A percentile compares a stretch with the other conserved stretches of the same genome.
Evolutionary conservation across 2,797 vertebrate species (phyloP).

Genomic region (Gorsachius magnificus): DNA sequence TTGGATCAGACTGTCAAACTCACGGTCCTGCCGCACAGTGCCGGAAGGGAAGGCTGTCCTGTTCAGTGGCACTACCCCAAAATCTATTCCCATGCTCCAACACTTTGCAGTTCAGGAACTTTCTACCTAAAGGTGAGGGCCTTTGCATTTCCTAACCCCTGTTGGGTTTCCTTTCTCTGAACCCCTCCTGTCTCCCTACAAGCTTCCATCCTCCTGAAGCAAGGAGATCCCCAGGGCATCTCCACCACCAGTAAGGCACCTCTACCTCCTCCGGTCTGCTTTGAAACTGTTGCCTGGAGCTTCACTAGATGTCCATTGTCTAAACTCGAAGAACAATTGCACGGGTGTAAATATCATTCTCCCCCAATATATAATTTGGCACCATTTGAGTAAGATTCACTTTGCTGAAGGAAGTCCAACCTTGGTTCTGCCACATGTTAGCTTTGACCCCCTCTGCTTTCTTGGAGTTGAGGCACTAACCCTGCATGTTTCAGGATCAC

Average conservation of each 20-base stretch:
- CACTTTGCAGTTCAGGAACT: not conserved
- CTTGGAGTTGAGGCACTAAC: not conserved
- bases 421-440: rapidly evolving
- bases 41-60: not conserved
- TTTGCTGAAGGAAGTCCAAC: not conserved
- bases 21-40: not conserved
- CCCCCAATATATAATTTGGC: not conserved
- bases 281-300: not conserved
- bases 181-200: not conserved
- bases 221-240: not conserved
- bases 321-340: not conserved
- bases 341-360: not conserved
- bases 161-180: not conserved
- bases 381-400: not conserved
- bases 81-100: not conserved
- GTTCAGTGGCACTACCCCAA: not conserved
- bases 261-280: not conserved
- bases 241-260: not conserved
- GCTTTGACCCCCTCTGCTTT: not conserved
- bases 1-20: not conserved
- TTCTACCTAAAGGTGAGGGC: not conserved
- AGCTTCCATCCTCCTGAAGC: not conserved
- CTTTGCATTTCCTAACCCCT: not conserved
- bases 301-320: not conserved
- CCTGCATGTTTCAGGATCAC: not conserved